Evolutionary conservation across 2,797 vertebrate species (phyloP), one percentile per base, ranked within the genome.

Genomic region (Chelon labrosus): DNA sequence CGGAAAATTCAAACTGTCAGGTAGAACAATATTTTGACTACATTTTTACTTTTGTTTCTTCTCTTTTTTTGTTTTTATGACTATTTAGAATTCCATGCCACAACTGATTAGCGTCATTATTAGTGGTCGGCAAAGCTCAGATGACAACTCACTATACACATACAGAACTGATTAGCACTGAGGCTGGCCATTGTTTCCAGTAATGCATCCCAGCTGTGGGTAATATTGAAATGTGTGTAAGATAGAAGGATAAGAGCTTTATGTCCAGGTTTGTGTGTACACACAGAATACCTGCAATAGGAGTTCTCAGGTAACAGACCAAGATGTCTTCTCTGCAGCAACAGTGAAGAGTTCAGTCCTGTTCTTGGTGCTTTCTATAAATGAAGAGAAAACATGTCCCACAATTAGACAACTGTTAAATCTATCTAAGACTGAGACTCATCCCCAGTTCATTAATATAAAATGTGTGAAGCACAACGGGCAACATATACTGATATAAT

Each of bases 281-380:
- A 62, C 37, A 46, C 54, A 74, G 31, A 35, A 35, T 96, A 98
- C 98, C 97, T 96, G 92, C 95, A 96, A 13, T 98, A 99, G 67
- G 93, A 97, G 62, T 85, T 93, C 61, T 82, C 85, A 11, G 86
- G 94, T 77, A 98, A 85, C 47, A 95, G 82, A 72, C 98, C 97
- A 53, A 97, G 87, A 53, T 96, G 96, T 88, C 94, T 96, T 88
- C 95, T 98, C 82, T 95, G 96, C 58, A 98, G 88, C 58, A 99
- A 90, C 56, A 95, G 47, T 1, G 96, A 91, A 0, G 95, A 89
- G 83, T 98, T 98, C 62, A 96, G 88, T 54, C 97, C 97, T 67
- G 79, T 41, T 75, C 96, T 94, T 44, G 96, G 73, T 55, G 95
- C 92, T 94, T 96, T 99, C 97, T 98, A 71, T 20, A 44, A 60